Evolutionary conservation across 2,888 invertebrate genomes (phyloP), one percentile per base, ranked within the genome.

Genomic region (Laothoe populi): DNA sequence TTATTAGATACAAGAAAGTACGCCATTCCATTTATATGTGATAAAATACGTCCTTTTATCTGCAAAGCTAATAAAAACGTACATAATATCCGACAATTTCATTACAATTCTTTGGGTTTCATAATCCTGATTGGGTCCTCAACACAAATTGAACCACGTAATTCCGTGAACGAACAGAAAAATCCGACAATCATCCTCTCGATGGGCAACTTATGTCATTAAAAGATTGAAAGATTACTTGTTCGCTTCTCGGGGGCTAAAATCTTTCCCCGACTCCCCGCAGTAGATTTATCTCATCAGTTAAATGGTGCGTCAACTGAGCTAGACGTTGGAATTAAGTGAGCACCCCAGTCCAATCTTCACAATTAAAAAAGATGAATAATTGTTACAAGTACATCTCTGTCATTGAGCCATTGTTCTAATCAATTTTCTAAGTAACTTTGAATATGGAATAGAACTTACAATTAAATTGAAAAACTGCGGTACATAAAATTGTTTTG

Each of bases 161-260:
- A 74, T 73, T 70, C 66, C 64, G 49, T 60, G 71, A 71, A 70
- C 66, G 66, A 71, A 71, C 70, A 66, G 63, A 57, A 64, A 68
- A 67, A 75, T 71, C 71, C 73, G 77, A 82, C 84, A 84, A 83
- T 86, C 82, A 83, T 83, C 77, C 74, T 68, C 74, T 64, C 70
- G 69, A 70, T 69, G 74, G 77, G 74, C 75, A 87, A 87, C 82
- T 88, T 84, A 81, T 82, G 85, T 89, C 92, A 90, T 90, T 91
- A 90, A 86, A 86, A 90, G 90, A 90, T 91, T 89, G 88, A 86
- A 87, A 87, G 90, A 92, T 92, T 91, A 85, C 88, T 86, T 78
- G 78, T 83, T 81, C 84, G 76, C 77, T 77, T 75, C 78, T 75
- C 70, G 80, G 83, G 89, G 90, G 88, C 85, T 86, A 85, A 86